These are phyloP conservation scores for Corythoichthys intestinalis DNA, from an alignment of 2,113 vertebrate species.

Conservation along the genomic window DNA sequence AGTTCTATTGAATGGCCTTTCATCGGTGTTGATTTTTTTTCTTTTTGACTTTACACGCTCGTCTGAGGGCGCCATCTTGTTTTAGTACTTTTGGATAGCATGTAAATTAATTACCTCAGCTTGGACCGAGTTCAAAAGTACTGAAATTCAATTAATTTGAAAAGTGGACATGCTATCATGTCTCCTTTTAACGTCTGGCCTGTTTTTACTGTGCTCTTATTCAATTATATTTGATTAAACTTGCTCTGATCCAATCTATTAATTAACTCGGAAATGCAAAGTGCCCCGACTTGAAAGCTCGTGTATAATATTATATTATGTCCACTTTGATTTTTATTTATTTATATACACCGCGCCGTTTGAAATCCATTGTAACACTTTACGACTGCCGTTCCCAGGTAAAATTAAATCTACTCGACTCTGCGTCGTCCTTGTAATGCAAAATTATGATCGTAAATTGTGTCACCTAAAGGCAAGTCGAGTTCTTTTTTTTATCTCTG, in stretches of 20 bases:
- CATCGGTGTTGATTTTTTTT: constrained; percentile 33
- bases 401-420: constrained; percentile 46
- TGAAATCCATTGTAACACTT: constrained; percentile 44
- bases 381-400: constrained; percentile 43
- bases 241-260: constrained; percentile 81
- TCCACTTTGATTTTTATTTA: constrained; percentile 73
- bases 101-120: constrained; percentile 72
- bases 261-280: constrained; percentile 79
- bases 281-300: constrained; percentile 70
- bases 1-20: constrained; percentile 46
- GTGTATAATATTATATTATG: constrained; percentile 75
- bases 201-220: constrained; percentile 80
- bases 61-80: constrained; percentile 46
- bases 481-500: constrained; percentile 14
- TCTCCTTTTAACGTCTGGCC: constrained; percentile 73
- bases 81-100: constrained; percentile 67
- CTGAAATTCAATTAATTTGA: constrained; percentile 81
- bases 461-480: constrained; percentile 46
- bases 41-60: neutral
- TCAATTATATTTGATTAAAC: constrained; percentile 83
- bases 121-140: constrained; percentile 79
- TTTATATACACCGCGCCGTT: constrained; percentile 50
- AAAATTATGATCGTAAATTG: constrained; percentile 49
- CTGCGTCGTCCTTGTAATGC: constrained; percentile 47
- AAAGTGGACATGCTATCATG: constrained; percentile 79